phyloP scores from a whole-genome alignment of 2,797 vertebrate genomes.

The Iguana delicatissima region DNA sequence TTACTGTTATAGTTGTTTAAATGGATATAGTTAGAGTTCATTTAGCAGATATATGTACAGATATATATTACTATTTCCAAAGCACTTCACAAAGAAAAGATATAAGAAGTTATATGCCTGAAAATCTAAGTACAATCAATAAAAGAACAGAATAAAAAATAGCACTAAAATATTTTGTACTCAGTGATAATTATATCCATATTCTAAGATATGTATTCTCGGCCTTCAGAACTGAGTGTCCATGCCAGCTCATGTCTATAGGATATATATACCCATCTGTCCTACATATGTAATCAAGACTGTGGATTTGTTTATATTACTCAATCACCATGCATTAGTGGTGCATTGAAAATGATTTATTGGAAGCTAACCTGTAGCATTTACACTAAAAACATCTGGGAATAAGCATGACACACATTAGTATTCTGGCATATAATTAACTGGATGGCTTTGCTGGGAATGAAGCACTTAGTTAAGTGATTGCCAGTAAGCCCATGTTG shows the following conservation, averaged over 20 bases:
- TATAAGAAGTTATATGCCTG: background rate
- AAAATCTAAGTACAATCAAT: background rate
- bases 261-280: background rate
- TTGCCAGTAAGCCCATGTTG: background rate
- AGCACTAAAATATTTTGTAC: background rate
- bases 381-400: background rate
- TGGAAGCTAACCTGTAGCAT: background rate
- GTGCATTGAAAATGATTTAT: slow-evolving; percentile 15
- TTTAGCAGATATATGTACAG: background rate
- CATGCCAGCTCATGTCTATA: background rate
- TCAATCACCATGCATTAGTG: background rate
- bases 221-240: background rate
- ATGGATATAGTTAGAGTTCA: background rate
- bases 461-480: background rate
- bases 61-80: background rate
- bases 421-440: background rate
- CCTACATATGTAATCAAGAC: background rate
- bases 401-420: background rate
- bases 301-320: background rate
- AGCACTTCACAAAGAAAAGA: background rate
- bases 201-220: background rate
- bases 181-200: background rate
- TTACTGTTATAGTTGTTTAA: background rate
- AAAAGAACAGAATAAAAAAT: background rate
- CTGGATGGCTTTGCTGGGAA: slow-evolving; percentile 2